A percentile compares a stretch with the other conserved stretches of the same genome.
These are phyloP conservation scores for Cynopterus sphinx DNA, from an alignment of 2,797 vertebrate genomes.

Conservation along the genomic window DNA sequence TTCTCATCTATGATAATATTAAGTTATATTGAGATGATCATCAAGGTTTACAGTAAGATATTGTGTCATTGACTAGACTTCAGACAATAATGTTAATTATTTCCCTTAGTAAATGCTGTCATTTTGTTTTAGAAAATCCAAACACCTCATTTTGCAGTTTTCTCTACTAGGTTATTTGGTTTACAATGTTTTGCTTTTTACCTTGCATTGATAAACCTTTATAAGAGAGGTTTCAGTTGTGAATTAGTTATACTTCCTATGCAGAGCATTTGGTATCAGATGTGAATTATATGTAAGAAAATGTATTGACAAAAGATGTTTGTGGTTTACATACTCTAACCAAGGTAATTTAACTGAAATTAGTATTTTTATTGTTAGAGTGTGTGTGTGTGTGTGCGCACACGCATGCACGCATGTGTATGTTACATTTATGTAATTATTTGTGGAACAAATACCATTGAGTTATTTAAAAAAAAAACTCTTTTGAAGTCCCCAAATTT, in stretches of 20 bases:
- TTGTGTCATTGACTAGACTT: constrained; percentile 30
- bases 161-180: constrained; percentile 50
- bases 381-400: neutral
- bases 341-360: neutral
- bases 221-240: neutral
- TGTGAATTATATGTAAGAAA: neutral
- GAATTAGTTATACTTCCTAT: neutral
- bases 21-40: neutral
- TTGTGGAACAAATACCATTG: neutral
- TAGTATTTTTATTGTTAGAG: constrained; percentile 1
- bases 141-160: constrained; percentile 28
- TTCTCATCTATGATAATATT: neutral
- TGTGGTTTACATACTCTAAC: neutral
- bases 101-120: neutral
- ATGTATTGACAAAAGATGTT: neutral
- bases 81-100: neutral
- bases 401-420: neutral
- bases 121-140: constrained; percentile 38
- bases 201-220: constrained; percentile 16
- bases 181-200: constrained; percentile 54
- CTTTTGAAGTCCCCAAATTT: neutral
- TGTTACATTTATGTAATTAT: neutral
- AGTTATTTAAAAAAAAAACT: neutral
- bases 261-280: neutral
- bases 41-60: neutral